Percentiles rank a stretch among this genome's conserved stretches.
These are phyloP conservation scores for Epirrhoe alternata DNA, from an alignment of 2,888 invertebrate species.

Conservation along the genomic window DNA sequence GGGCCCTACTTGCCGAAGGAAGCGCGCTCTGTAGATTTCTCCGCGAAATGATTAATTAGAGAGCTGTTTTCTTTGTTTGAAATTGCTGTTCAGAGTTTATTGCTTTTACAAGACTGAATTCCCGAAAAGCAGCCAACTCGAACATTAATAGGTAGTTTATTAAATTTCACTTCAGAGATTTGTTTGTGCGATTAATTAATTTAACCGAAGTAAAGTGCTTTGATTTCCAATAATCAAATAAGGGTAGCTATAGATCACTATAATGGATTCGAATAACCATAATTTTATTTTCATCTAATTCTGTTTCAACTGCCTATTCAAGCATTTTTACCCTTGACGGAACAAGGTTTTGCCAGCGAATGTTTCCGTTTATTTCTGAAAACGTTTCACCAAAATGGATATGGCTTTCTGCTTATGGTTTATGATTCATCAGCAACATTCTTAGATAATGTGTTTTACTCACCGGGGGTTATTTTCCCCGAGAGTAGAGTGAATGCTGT, in stretches of 20 bases:
- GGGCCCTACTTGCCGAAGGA: conserved; percentile 45
- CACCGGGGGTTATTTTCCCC: too few relatives aligned
- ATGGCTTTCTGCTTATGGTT: too few relatives aligned
- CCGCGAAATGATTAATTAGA: conserved; percentile 53
- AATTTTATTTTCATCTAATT: too few relatives aligned
- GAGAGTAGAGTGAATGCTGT: too few relatives aligned
- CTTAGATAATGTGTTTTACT: too few relatives aligned
- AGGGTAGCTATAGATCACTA: background rate
- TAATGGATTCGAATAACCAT: background rate
- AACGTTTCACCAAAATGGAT: too few relatives aligned
- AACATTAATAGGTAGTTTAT: conserved; percentile 16
- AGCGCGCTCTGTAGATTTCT: conserved; percentile 50
- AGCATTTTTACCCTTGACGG: too few relatives aligned
- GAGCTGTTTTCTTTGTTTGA: conserved; percentile 42
- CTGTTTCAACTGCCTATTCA: too few relatives aligned
- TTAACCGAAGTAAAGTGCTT: background rate
- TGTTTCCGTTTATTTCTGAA: too few relatives aligned
- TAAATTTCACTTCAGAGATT: conserved; percentile 18
- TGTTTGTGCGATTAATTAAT: conserved; percentile 9
- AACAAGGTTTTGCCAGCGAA: too few relatives aligned
- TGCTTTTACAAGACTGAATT: conserved; percentile 23
- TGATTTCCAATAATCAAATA: background rate
- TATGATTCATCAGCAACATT: too few relatives aligned
- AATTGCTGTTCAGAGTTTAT: conserved; percentile 27
- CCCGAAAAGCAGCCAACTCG: conserved; percentile 15